Evolutionary conservation across 2,797 vertebrate species (phyloP), one percentile per base, ranked within the genome.

Genomic region (Sebastes baramenuke): DNA sequence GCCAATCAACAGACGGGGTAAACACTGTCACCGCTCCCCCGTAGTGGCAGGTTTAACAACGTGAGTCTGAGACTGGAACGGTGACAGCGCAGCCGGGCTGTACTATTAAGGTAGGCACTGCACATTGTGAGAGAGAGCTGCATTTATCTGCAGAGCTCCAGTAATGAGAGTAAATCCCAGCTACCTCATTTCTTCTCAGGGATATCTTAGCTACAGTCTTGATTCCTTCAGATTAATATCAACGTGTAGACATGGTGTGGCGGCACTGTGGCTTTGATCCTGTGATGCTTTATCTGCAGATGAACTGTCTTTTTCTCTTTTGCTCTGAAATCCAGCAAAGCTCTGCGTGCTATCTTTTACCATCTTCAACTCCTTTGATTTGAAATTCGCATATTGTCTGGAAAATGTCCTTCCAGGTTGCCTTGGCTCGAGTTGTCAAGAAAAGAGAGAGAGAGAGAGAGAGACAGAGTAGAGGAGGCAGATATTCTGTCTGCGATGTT

Each of bases 141-240:
- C 4, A 81, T 85, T 82, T 80, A 77, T 85, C 85, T 68, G 74
- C 81, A 73, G 72, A 83, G 67, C 72, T 80, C 34, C 62, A 38
- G 75, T 85, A 84, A 91, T 84, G 68, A 84, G 72, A 67, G 32
- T 86, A 84, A 81, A 86, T 82, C 77, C 38, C 20, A 24, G 58
- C 61, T 82, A 80, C 82, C 67, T 49, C 74, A n/a, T 49, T 88
- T 46, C 75, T 76, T 86, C 80, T 85, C 52, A 49, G 68, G 52
- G 83, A 85, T 85, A 90, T 87, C 80, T 72, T 75, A 49, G 82
- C 67, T 75, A 1, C 69, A 22, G 79, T 82, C 85, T 83, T 85
- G 88, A 85, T 90, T 89, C 72, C 71, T 86, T 79, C 56, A 88
- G 89, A 93, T 93, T 87, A 87, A 82, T 73, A 90, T 92, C 87